Conservation (phyloP, 2,888 invertebrate species). For the Phyto melanocephala region DNA sequence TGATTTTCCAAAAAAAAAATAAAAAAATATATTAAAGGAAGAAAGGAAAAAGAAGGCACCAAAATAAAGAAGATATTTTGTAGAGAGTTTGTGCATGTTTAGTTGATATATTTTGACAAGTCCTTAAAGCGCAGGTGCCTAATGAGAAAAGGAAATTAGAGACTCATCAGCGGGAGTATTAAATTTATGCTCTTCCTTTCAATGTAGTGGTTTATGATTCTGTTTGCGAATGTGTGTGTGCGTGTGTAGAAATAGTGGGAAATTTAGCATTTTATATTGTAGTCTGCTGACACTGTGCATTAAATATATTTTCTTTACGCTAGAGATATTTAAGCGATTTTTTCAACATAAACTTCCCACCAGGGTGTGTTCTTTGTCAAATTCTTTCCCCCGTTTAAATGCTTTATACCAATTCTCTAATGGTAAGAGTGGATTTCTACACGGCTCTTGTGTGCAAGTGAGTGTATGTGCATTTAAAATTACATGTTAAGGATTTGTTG, state of each 20-base stretch:
- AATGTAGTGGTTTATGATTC: no score
- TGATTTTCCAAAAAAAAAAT: slow-evolving; percentile 16
- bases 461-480: no score
- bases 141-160: background rate
- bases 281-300: slow-evolving; percentile 24
- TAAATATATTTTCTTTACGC: background rate
- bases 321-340: slow-evolving; percentile 3
- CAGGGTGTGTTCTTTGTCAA: slow-evolving; percentile 63
- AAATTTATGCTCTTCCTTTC: slow-evolving; percentile 8
- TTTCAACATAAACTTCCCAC: slow-evolving; percentile 48
- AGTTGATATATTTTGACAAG: slow-evolving; percentile 30
- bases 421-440: background rate
- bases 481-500: no score
- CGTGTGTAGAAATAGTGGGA: slow-evolving; percentile 56
- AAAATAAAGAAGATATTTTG: background rate
- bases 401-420: background rate
- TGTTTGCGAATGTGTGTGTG: background rate
- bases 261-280: slow-evolving; percentile 20
- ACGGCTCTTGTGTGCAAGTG: background rate
- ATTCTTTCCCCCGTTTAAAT: slow-evolving; percentile 3
- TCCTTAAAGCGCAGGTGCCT: slow-evolving; percentile 53
- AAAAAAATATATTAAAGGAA: background rate
- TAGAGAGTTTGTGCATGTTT: no score
- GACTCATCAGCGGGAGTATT: background rate
- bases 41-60: slow-evolving; percentile 7